Conservation (phyloP, 2,797 vertebrate genomes). For the Lutjanus campechanus region DNA sequence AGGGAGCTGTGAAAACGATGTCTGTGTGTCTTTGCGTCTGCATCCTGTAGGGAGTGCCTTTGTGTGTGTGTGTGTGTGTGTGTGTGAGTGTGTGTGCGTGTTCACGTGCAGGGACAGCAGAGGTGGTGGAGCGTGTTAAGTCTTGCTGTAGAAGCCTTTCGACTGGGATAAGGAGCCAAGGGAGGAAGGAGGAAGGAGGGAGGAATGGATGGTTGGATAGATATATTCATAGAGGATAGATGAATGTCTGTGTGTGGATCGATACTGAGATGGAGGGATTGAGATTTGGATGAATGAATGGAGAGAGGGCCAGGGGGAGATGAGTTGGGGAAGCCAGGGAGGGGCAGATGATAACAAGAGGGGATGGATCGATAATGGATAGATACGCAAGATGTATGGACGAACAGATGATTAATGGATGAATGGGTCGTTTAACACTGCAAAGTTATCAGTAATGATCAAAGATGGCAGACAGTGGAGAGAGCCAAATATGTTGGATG, state of each 20-base stretch:
- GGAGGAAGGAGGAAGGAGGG: slow-evolving; percentile 36
- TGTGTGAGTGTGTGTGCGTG: slow-evolving; percentile 28
- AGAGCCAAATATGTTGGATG: slow-evolving; percentile 41
- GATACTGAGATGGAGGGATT: slow-evolving; percentile 59
- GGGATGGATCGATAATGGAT: slow-evolving; percentile 65
- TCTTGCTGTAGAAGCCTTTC: slow-evolving; percentile 63
- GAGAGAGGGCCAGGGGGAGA: slow-evolving; percentile 31
- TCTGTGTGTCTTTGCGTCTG: slow-evolving; percentile 69
- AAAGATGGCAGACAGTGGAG: slow-evolving; percentile 38
- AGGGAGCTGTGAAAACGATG: slow-evolving; percentile 80
- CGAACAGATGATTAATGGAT: slow-evolving; percentile 62
- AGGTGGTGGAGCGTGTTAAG: slow-evolving; percentile 71
- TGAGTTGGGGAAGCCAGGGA: slow-evolving; percentile 49
- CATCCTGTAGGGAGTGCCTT: slow-evolving; percentile 66
- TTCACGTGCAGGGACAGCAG: slow-evolving; percentile 46
- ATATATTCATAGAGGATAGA: slow-evolving; percentile 65
- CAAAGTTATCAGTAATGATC: slow-evolving; percentile 54
- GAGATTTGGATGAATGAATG: slow-evolving; percentile 61
- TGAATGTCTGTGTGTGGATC: slow-evolving; percentile 55
- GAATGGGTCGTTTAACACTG: slow-evolving; percentile 55
- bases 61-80: slow-evolving; percentile 42
- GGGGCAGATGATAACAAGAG: slow-evolving; percentile 70
- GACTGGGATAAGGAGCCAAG: slow-evolving; percentile 59
- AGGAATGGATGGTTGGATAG: slow-evolving; percentile 43
- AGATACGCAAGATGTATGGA: slow-evolving; percentile 59